These are phyloP conservation scores for Dasypus novemcinctus DNA, from an alignment of 2,113 vertebrate species.

Conservation along the genomic window DNA sequence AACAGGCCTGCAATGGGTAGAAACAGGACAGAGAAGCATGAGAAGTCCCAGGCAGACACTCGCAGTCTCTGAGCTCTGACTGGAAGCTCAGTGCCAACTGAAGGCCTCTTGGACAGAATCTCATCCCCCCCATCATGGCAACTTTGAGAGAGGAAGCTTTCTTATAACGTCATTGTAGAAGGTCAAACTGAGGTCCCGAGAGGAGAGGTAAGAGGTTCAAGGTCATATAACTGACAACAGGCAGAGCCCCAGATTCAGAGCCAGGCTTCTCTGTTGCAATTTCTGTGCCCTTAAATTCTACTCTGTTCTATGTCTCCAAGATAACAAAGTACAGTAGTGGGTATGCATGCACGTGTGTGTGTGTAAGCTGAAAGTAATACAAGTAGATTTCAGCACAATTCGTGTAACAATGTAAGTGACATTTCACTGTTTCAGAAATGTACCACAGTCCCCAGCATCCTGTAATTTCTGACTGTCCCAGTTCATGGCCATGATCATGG, in stretches of 20 bases:
- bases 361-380: neutral
- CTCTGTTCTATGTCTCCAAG: neutral
- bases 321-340: neutral
- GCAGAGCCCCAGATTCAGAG: neutral
- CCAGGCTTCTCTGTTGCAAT: neutral
- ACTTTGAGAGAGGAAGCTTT: neutral
- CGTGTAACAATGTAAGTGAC: neutral
- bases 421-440: neutral
- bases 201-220: neutral
- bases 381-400: neutral
- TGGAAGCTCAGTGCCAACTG: neutral
- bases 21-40: neutral
- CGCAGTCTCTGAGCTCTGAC: fast-evolving
- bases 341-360: too few species aligned
- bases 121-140: neutral
- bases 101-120: neutral
- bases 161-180: neutral
- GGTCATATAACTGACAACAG: neutral
- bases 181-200: neutral
- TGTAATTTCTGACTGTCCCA: neutral
- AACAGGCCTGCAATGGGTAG: neutral
- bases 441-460: neutral
- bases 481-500: neutral
- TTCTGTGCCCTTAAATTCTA: neutral
- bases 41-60: neutral